Evolutionary conservation across 2,888 invertebrate species (phyloP), one percentile per base, ranked within the genome.

Genomic region (Lasioglossum leucozonium): DNA sequence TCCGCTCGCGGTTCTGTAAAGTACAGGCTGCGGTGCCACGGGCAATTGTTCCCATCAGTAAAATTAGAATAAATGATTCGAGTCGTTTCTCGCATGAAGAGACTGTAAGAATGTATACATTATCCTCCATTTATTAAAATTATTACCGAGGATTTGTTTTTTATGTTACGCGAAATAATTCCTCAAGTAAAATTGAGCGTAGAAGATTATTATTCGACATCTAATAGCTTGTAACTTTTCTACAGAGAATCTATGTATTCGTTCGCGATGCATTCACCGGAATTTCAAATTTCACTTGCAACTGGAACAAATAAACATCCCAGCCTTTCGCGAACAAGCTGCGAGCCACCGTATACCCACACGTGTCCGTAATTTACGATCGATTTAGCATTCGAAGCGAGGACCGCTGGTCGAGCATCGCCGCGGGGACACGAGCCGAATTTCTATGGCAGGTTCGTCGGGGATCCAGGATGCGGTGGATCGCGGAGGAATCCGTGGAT

Each of bases 401-500:
- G 22, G 55, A n/a, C 55, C n/a, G n/a, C 26, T 26, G 62, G 13
- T 44, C 58, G n/a, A 42, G 76, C 75, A 73, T 82, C 79, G 85
- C 80, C 81, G 81, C 44, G 71, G 37, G 58, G 44, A 58, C 55
- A n/a, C 55, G 10, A 55, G 55, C 22, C 62, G 62, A 62, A 62
- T 62, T 26, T 62, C 26, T 62, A 30, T 30, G 62, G 26, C 2
- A 30, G 16, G 11, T 30, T 30, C 2, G 16, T 13, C 58, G 58
- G 26, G 13, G 58, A 16, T 30, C 16, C 16, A 62, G 62, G 62
- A 62, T 62, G 13, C 26, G 26, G 58, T 13, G 58, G 6, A 58
- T n/a, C 55, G 55, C 55, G 55, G n/a, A n/a, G 55, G 4, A 55
- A 4, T n/a, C 55, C 55, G n/a, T n/a, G 58, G 4, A 26, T 26